A percentile compares a stretch with the other conserved stretches of the same genome.
These are phyloP conservation scores for Oeneis ivallda DNA, from an alignment of 2,888 invertebrate genomes.

Conservation along the genomic window DNA sequence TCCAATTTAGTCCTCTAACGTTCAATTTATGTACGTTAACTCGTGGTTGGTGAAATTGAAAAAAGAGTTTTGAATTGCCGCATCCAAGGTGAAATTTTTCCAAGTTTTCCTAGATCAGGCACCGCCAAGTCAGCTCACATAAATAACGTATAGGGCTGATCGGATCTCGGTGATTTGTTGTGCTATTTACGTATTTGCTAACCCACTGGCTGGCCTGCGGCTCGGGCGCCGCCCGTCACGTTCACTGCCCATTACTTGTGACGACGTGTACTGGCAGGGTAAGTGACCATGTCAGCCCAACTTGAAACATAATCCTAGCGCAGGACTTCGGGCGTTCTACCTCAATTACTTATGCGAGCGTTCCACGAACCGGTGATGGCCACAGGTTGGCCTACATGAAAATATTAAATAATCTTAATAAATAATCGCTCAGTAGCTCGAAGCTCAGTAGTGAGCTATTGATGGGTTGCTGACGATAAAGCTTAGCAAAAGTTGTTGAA, in stretches of 20 bases:
- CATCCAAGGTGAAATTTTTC: constrained; percentile 30
- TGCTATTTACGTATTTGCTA: constrained; percentile 69
- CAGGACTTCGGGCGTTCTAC: neutral
- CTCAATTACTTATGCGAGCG: neutral
- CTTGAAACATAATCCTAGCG: neutral
- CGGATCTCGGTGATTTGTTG: constrained; percentile 76
- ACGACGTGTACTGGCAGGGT: neutral
- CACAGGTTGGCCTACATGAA: no score
- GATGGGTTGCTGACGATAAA: no score
- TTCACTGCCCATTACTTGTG: constrained; percentile 31
- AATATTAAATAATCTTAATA: no score
- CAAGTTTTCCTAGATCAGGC: constrained; percentile 35
- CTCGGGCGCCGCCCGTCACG: constrained; percentile 29
- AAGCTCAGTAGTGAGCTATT: no score
- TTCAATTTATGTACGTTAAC: no score
- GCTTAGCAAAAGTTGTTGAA: no score
- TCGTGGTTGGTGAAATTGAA: no score
- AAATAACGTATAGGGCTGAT: constrained; percentile 76
- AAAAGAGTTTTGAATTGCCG: neutral
- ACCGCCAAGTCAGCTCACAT: constrained; percentile 63
- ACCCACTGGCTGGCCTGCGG: constrained; percentile 41
- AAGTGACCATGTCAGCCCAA: constrained; percentile 6
- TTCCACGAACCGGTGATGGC: no score
- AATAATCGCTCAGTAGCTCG: no score
- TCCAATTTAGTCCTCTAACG: no score